These are phyloP conservation scores for Euzetes globulus DNA, from an alignment of 2,888 invertebrate genomes.

Conservation along the genomic window DNA sequence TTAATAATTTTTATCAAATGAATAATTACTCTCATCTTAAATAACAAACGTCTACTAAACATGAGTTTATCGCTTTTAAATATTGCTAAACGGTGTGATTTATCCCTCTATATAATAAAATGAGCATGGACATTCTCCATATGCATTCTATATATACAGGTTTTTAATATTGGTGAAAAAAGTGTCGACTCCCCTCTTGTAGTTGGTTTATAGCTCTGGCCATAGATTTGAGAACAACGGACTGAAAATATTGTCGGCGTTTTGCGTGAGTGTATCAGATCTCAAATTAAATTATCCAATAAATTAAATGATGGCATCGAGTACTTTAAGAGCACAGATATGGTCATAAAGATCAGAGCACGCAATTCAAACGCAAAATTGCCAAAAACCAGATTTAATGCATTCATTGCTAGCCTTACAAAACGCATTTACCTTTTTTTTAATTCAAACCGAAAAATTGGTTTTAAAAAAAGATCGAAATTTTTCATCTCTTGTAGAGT, in stretches of 20 bases:
- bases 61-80: too few relatives aligned
- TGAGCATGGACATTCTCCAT: too few relatives aligned
- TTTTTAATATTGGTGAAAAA: too few relatives aligned
- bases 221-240: neutral
- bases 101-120: too few relatives aligned
- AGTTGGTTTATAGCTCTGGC: neutral
- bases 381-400: neutral
- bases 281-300: constrained; percentile 32
- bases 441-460: neutral
- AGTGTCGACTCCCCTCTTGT: neutral
- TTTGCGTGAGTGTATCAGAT: constrained; percentile 27
- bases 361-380: neutral
- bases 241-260: constrained; percentile 13
- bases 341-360: constrained; percentile 19
- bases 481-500: too few relatives aligned
- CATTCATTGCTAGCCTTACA: neutral
- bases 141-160: too few relatives aligned
- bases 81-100: too few relatives aligned
- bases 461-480: too few relatives aligned
- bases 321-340: neutral
- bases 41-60: too few relatives aligned
- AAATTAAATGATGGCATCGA: constrained; percentile 24
- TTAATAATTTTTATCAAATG: too few relatives aligned
- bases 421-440: neutral
- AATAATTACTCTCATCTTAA: too few relatives aligned